Base-by-base conservation (phyloP, 2,113 vertebrate species). In the Rhinoptilus africanus region DNA sequence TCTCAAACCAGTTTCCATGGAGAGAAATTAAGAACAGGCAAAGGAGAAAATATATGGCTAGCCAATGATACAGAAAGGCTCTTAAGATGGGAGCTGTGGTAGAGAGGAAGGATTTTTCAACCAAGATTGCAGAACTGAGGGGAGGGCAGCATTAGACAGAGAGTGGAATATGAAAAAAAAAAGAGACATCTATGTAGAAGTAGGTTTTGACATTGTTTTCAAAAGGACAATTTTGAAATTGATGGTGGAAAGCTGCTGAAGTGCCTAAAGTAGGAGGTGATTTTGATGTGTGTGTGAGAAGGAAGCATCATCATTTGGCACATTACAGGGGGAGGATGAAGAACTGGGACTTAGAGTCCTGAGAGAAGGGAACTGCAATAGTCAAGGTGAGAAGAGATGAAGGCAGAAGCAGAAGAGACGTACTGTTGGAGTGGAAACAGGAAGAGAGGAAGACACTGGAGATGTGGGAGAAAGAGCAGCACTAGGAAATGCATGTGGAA, bases 1-100 rank as follows among this genome's bases (percentile, higher is more conserved):
- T 91, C 83, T 88, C 80, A 91, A 94, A 96, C 56, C 75, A 94
- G 69, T 93, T 97, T 96, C 93, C 85, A 93, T 93, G 94, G 92
- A 94, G 89, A 92, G 80, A 97, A 96, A 96, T 95, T 85, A 96
- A 95, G 92, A 94, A 73, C 53, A 85, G 86, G 89, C 60, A 97
- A 92, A 85, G 64, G 73, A 92, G 92, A 92, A 95, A 95, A 97
- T 92, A 92, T 50, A 93, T 78, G 64, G 73, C 89, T 86, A 92
- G 48, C 66, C 92, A 88, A 68, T 82, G 86, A 94, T 86, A 95
- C 60, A 93, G 92, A 91, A 96, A 92, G 60, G 32, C 57, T 90
- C 62, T 85, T 85, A 62, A 95, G 50, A 81, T 85, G 47, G 50
- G 35, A 94, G 54, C 71, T 88, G 1, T 68, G 62, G 62, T 66